Percentiles rank a stretch among this genome's conserved stretches.
Conservation (phyloP, 1,140 invertebrate genomes). For the Saccostrea echinata region DNA sequence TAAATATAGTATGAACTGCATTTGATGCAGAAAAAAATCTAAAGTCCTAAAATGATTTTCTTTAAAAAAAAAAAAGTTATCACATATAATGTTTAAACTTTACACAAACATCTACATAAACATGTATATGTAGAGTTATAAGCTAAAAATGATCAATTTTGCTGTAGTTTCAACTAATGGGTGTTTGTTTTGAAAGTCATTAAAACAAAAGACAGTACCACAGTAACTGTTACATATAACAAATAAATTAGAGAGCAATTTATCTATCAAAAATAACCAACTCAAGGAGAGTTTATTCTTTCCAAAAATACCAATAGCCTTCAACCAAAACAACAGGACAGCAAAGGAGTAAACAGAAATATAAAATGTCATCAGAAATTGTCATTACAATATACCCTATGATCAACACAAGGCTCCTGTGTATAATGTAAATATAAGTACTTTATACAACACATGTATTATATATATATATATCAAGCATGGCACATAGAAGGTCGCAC, state of each 20-base stretch:
- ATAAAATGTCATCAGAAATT: neutral
- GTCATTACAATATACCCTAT: neutral
- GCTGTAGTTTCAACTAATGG: neutral
- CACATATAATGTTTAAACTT: neutral
- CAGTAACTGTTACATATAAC: too few species aligned
- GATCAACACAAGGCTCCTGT: conserved; percentile 18
- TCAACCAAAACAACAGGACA: neutral
- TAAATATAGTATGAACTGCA: neutral
- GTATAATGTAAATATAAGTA: conserved; percentile 20
- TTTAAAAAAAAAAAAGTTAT: neutral
- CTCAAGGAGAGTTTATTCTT: neutral
- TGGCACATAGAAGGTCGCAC: conserved; percentile 13
- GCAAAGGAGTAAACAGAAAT: neutral
- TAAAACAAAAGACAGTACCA: too few species aligned
- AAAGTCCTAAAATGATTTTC: neutral
- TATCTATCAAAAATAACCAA: too few species aligned
- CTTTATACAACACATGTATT: conserved; percentile 23
- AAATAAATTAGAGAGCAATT: too few species aligned
- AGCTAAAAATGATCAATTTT: neutral
- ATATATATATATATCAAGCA: conserved; percentile 16
- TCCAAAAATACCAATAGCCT: neutral
- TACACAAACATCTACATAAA: too few species aligned
- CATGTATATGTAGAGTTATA: too few species aligned
- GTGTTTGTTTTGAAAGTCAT: too few species aligned
- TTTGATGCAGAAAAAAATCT: neutral